Evolutionary conservation across 2,113 vertebrate genomes (phyloP), one percentile per base, ranked within the genome.

Genomic region (Acinonyx jubatus): DNA sequence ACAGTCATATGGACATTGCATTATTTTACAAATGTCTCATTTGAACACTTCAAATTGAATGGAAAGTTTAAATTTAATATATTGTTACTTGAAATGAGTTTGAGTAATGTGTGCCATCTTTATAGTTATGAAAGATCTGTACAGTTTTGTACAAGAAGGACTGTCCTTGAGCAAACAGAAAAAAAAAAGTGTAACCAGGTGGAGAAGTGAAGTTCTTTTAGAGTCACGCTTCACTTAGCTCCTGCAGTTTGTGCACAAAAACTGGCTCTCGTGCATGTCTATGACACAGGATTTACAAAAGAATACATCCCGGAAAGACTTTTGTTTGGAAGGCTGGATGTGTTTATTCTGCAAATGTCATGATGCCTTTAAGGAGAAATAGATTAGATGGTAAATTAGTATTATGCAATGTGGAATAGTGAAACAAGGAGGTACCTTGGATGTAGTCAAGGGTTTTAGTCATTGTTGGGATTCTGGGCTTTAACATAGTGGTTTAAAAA

Each of bases 11-110:
- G 88, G 84, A 11, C 3, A 4, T 25, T 97, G 73, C 50, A 96
- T 84, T 74, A 96, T 74, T 95, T 98, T 96, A 89, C 45, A 96
- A 91, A 52, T 38, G 74, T 63, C 89, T 21, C 0, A 71, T 94
- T 94, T 76, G 33, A 97, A 33, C 50, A 83, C 89, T 84, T 83
- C 36, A 95, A 97, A 97, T 29, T 36, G 63, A 69, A 33, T 38
- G 57, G 18, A 86, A 91, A 90, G 15, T 81, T 96, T 96, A 94
- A 96, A 27, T 25, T 45, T 68, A 57, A 33, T 97, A 88, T 55
- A 5, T 73, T 8, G n/a, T 85, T 27, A 84, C 73, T 41, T 87
- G n/a, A 90, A 96, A 48, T 16, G 65, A 91, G 83, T 94, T 74
- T 94, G 61, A 95, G 33, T 89, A 71, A 92, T 79, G 65, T 38